phyloP scores from a whole-genome alignment of 2,888 invertebrate genomes.

The Augochlorella aurata region DNA sequence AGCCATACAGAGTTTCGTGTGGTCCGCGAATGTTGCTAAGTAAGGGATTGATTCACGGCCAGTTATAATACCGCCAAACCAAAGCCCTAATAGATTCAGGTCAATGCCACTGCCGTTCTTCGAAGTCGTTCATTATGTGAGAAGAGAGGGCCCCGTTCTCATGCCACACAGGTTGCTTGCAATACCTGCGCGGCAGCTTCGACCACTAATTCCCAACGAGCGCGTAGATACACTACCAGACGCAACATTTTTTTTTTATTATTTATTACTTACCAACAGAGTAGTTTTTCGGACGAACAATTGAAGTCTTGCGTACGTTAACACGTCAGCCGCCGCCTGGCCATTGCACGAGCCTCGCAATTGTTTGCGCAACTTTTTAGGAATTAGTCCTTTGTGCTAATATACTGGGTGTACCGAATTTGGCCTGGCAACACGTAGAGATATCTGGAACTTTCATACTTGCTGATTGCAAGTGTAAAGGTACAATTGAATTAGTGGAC shows the following conservation, averaged over 20 bases:
- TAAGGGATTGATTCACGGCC: constrained; percentile 73
- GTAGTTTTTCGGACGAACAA: neutral
- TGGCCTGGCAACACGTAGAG: too few relatives aligned
- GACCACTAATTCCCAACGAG: constrained; percentile 55
- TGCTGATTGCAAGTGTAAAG: too few relatives aligned
- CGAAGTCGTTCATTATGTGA: constrained; percentile 72
- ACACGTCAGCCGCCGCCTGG: neutral
- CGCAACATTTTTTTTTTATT: constrained; percentile 20
- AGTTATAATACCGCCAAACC: constrained; percentile 72
- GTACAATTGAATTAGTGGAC: too few relatives aligned
- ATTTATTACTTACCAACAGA: neutral
- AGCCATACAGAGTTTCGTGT: constrained; percentile 60
- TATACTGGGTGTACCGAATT: too few relatives aligned
- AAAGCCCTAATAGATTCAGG: constrained; percentile 73
- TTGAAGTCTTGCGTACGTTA: neutral
- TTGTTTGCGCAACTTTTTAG: too few relatives aligned
- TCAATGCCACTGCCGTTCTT: constrained; percentile 73
- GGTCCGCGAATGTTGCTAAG: constrained; percentile 66
- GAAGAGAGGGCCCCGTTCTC: constrained; percentile 68
- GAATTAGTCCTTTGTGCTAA: too few relatives aligned
- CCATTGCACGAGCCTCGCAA: too few relatives aligned
- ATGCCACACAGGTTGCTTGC: constrained; percentile 69
- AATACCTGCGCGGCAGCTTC: constrained; percentile 60
- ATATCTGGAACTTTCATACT: too few relatives aligned
- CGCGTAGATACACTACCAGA: constrained; percentile 46